phyloP scores from a whole-genome alignment of 2,113 vertebrate genomes.

The Mirza zaza region DNA sequence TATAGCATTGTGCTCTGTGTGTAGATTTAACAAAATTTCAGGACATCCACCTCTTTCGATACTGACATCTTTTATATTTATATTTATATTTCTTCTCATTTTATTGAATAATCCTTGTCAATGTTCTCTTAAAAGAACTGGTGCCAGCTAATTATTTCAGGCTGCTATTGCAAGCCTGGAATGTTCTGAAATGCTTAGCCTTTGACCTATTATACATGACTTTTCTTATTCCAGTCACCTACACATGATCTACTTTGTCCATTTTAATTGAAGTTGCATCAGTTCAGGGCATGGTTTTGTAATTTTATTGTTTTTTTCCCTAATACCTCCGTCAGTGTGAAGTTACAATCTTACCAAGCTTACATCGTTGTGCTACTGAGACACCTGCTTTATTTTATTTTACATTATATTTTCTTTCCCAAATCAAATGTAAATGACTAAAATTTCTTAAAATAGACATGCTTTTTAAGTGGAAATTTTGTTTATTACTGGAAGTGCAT shows the following conservation, averaged over 20 bases:
- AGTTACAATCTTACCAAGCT: neutral
- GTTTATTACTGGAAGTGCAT: neutral
- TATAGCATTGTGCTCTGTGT: neutral
- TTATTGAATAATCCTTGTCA: neutral
- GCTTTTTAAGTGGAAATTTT: neutral
- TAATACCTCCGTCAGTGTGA: neutral
- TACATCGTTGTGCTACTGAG: neutral
- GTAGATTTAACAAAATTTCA: neutral
- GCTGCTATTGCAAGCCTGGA: neutral
- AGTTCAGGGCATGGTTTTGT: neutral
- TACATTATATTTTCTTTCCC: neutral
- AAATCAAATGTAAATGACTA: constrained; percentile 12
- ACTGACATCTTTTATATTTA: neutral
- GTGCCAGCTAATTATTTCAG: constrained; percentile 38
- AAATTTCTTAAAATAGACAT: neutral
- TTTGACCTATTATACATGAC: neutral
- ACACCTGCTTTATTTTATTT: neutral
- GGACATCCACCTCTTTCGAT: neutral
- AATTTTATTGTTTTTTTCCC: neutral
- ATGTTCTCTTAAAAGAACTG: constrained; percentile 11
- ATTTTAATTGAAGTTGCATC: neutral
- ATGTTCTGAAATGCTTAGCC: constrained; percentile 24
- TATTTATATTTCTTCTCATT: constrained; percentile 2
- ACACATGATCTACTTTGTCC: neutral
- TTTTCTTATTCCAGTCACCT: neutral